Conservation (phyloP, 2,888 invertebrate species). For the Stegophylla sp. region DNA sequence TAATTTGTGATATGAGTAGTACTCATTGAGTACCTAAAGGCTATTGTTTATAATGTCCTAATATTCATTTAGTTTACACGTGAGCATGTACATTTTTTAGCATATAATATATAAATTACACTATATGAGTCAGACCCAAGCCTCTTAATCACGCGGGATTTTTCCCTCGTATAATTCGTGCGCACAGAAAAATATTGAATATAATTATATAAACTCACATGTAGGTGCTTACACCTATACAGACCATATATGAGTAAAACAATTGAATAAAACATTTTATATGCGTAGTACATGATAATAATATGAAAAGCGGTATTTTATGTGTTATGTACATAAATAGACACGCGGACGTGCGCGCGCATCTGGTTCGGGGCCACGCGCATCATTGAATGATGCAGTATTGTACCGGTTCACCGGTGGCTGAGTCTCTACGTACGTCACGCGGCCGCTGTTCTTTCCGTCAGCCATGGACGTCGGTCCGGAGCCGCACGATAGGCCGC, state of each 20-base stretch:
- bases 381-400: slow-evolving; percentile 4
- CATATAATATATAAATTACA: too few species aligned
- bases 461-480: slow-evolving; percentile 8
- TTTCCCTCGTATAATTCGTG: background rate
- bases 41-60: background rate
- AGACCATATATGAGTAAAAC: background rate
- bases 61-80: background rate
- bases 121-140: background rate
- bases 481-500: background rate
- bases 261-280: background rate
- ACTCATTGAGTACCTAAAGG: too few species aligned
- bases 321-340: background rate
- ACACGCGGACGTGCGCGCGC: slow-evolving; percentile 30
- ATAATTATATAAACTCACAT: too few species aligned
- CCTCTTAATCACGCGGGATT: background rate
- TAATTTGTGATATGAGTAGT: too few species aligned
- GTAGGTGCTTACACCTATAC: background rate
- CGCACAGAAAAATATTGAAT: background rate
- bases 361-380: background rate
- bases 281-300: background rate
- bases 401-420: slow-evolving; percentile 30
- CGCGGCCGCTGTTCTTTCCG: background rate
- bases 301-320: background rate
- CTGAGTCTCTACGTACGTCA: background rate
- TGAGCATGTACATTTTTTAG: too few species aligned